Percentiles rank a stretch among this genome's conserved stretches.
These are phyloP conservation scores for Drosophila subobscura DNA, from an alignment of 1,140 invertebrate genomes.

Conservation along the genomic window DNA sequence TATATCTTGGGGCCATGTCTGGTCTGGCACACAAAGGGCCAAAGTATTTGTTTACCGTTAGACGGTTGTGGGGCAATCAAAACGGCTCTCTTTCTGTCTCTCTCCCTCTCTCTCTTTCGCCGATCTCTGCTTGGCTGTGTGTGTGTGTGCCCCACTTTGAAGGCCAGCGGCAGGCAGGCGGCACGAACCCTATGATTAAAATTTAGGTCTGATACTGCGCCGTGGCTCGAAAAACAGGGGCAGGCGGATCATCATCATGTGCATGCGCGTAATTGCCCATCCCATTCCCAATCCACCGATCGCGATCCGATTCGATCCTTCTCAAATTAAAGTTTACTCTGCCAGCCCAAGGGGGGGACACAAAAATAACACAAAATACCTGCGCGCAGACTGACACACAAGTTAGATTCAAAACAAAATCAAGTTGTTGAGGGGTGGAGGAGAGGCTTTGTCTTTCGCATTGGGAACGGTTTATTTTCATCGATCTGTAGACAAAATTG, in stretches of 20 bases:
- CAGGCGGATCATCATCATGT: conserved; percentile 30
- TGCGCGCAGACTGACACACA: neutral
- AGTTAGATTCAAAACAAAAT: conserved; percentile 43
- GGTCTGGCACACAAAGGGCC: conserved; percentile 7
- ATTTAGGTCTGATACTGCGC: conserved; percentile 58
- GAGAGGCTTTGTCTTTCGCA: conserved; percentile 8
- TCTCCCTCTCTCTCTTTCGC: no score
- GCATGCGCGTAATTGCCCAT: conserved; percentile 69
- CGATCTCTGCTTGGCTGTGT: neutral
- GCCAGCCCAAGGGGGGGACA: neutral
- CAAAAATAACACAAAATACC: conserved; percentile 12
- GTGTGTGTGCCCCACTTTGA: conserved; percentile 58
- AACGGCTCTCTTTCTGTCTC: conserved; percentile 38
- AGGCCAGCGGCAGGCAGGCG: conserved; percentile 57
- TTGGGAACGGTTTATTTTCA: conserved; percentile 7
- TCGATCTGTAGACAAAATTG: conserved; percentile 7
- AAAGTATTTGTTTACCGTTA: conserved; percentile 68
- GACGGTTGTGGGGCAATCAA: conserved; percentile 53
- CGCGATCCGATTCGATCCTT: conserved; percentile 48
- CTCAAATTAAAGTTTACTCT: conserved; percentile 51
- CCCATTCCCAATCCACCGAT: conserved; percentile 12
- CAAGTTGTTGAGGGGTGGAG: neutral
- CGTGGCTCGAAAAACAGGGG: neutral
- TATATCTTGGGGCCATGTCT: conserved; percentile 55
- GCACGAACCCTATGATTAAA: conserved; percentile 68